A percentile compares a stretch with the other conserved stretches of the same genome.
phyloP scores from a whole-genome alignment of 2,113 vertebrate species.

The Serinus canaria region DNA sequence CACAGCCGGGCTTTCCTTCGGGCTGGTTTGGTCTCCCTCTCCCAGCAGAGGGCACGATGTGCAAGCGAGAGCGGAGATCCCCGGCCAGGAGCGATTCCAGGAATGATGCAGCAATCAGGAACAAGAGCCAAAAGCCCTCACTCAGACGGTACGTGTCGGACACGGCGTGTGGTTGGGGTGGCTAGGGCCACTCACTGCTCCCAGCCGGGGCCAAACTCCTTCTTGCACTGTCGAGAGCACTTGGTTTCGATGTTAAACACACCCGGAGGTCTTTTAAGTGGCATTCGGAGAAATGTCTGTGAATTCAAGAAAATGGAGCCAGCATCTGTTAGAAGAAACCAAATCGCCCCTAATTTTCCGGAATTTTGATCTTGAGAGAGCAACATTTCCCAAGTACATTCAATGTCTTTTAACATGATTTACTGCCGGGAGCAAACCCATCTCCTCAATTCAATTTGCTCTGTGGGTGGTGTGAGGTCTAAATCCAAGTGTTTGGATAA shows the following conservation, averaged over 20 bases:
- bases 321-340: neutral
- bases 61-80: neutral
- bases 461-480: neutral
- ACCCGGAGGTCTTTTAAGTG: neutral
- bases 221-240: rapidly evolving
- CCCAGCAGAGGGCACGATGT: slow-evolving; percentile 49
- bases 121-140: rapidly evolving
- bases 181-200: neutral
- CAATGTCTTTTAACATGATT: rapidly evolving
- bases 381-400: neutral
- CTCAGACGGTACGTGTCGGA: rapidly evolving
- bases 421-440: neutral
- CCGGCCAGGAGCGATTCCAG: neutral
- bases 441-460: neutral
- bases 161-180: rapidly evolving
- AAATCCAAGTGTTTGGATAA: neutral
- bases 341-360: neutral
- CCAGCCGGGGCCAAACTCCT: neutral
- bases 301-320: neutral
- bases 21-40: rapidly evolving
- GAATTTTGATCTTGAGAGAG: neutral
- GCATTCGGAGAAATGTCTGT: neutral
- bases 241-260: neutral
- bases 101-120: rapidly evolving
- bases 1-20: rapidly evolving